Conservation (phyloP, 2,888 invertebrate species). For the Harpalus rufipes region DNA sequence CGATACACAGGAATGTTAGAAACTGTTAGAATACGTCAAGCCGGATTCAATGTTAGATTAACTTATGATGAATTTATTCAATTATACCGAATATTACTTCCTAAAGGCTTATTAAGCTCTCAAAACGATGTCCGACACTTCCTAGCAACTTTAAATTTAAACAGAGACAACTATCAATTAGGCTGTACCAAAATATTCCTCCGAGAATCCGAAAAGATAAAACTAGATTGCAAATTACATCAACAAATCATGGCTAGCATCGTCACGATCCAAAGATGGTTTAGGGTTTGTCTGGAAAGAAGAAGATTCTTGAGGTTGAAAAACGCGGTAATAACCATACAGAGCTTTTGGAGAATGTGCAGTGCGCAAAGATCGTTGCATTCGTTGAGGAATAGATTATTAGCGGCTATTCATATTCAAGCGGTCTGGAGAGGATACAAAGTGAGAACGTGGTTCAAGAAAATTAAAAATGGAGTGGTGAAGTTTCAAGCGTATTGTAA, state of each 20-base stretch:
- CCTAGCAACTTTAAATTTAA: slow-evolving; percentile 89
- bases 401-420: slow-evolving; percentile 86
- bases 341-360: slow-evolving; percentile 85
- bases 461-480: slow-evolving; percentile 81
- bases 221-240: slow-evolving; percentile 94
- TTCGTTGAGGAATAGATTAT: slow-evolving; percentile 78
- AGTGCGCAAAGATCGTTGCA: slow-evolving; percentile 80
- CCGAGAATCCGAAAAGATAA: slow-evolving; percentile 95
- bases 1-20: slow-evolving; percentile 98
- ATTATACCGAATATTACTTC: slow-evolving; percentile 92
- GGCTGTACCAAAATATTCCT: slow-evolving; percentile 94
- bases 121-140: slow-evolving; percentile 92
- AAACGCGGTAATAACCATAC: slow-evolving; percentile 87
- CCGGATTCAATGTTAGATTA: slow-evolving; percentile 96
- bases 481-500: slow-evolving; percentile 86
- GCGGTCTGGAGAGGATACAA: slow-evolving; percentile 87
- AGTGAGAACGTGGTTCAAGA: slow-evolving; percentile 83
- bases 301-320: slow-evolving; percentile 87
- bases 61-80: slow-evolving; percentile 97
- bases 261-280: slow-evolving; percentile 94
- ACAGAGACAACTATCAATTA: slow-evolving; percentile 94
- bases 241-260: slow-evolving; percentile 96
- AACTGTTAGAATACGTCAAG: slow-evolving; percentile 95
- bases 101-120: slow-evolving; percentile 91
- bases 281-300: slow-evolving; percentile 88